Conservation (phyloP, 1,140 invertebrate genomes). For the Chrysoperla carnea region DNA sequence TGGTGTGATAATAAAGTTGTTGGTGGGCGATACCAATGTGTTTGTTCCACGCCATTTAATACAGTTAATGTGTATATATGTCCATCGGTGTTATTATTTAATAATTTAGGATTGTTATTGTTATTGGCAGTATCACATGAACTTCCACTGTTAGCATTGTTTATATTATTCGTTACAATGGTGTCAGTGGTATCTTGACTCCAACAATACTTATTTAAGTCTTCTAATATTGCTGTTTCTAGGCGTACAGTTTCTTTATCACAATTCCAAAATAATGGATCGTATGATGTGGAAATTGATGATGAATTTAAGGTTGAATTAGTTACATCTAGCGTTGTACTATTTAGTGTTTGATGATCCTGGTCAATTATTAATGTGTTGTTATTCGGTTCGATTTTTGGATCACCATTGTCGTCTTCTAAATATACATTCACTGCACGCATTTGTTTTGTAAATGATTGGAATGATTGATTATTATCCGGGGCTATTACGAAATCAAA, state of each 20-base stretch:
- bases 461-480: slow-evolving; percentile 37
- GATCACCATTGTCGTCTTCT: slow-evolving; percentile 23
- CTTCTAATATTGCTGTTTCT: slow-evolving; percentile 55
- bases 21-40: slow-evolving; percentile 29
- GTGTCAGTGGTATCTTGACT: slow-evolving; percentile 37
- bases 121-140: slow-evolving; percentile 12
- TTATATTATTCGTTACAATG: slow-evolving; percentile 25
- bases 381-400: slow-evolving; percentile 49
- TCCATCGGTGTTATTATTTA: slow-evolving; percentile 27
- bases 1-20: slow-evolving; percentile 13
- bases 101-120: slow-evolving; percentile 12
- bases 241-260: slow-evolving; percentile 48
- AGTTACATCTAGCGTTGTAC: slow-evolving; percentile 22
- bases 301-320: neutral
- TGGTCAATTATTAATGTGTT: slow-evolving; percentile 31
- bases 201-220: slow-evolving; percentile 67
- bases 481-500: slow-evolving; percentile 73
- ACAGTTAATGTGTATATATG: slow-evolving; percentile 45
- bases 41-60: slow-evolving; percentile 34
- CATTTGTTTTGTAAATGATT: slow-evolving; percentile 42
- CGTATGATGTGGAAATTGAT: slow-evolving; percentile 21
- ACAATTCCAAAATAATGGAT: slow-evolving; percentile 50
- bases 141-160: slow-evolving; percentile 24
- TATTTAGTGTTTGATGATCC: slow-evolving; percentile 20
- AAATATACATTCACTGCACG: slow-evolving; percentile 38